Evolutionary conservation across 2,113 vertebrate genomes (phyloP), one percentile per base, ranked within the genome.

Genomic region (Cryptotis parvus): DNA sequence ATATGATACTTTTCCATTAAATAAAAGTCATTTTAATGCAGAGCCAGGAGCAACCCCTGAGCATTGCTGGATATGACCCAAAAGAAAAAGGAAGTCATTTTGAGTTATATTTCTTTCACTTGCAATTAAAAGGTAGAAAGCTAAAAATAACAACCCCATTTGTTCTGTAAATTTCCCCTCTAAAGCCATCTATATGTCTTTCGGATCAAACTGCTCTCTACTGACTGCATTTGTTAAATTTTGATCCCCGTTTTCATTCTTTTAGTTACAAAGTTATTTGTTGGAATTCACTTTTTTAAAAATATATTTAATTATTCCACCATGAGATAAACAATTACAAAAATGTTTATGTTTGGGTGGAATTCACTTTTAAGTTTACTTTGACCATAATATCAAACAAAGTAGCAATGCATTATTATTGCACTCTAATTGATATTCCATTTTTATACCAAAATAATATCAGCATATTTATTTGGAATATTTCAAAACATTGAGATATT

Each of bases 401-500:
- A 49, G 6, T 49, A 72, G 14, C 70, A 27, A 73, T n/a, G 7
- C 85, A 73, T 33, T 73, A 9, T 86, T 63, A 33, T 73, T 86
- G 14, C 12, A 87, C 33, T 86, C 27, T 45, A 33, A 84, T 8
- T 61, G 24, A 12, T 43, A 63, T 70, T 55, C 0, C 7, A 52
- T 52, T 9, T 68, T 87, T 49, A 63, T 73, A 45, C 45, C 16
- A 26, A 43, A 27, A 4, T 66, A 81, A 58, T 33, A 6, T 45
- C n/a, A 45, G 6, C 24, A 35, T 29, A 75, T 69, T 55, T 68
- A 66, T 87, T 87, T 75, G 14, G 69, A 69, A 82, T 14, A 82
- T 52, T 92, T 70, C 9, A 75, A 75, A 75, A 33, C 6, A 69
- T 87, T 68, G n/a, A n/a, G n/a, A n/a, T n/a, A n/a, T n/a, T n/a